Evolutionary conservation across 2,888 invertebrate species (phyloP).

Genomic region (Aricia artaxerxes): DNA sequence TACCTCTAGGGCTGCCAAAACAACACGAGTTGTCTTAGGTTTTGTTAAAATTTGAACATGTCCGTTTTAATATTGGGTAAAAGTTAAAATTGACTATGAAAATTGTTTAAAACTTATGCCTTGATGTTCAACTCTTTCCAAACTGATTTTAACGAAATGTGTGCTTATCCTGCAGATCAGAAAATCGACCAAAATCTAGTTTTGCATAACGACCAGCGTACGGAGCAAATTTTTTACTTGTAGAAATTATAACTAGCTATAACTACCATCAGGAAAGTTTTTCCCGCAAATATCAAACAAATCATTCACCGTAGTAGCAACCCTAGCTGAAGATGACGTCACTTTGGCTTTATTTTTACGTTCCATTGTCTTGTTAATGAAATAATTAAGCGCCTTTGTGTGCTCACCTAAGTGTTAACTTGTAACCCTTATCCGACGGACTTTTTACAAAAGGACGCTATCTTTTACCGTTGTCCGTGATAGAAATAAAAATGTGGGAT

Average conservation of each 20-base stretch:
- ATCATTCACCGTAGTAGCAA: not conserved
- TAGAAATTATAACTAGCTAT: too few relatives aligned
- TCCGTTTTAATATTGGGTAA: too few relatives aligned
- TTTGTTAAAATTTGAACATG: too few relatives aligned
- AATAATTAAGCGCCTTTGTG: conserved; percentile 30
- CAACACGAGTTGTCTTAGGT: not conserved
- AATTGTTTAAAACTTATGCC: too few relatives aligned
- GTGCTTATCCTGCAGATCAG: too few relatives aligned
- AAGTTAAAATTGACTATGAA: too few relatives aligned
- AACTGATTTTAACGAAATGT: too few relatives aligned
- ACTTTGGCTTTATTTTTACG: conserved; percentile 22
- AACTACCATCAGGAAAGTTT: not conserved
- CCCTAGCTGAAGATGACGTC: conserved; percentile 5
- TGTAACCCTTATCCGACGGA: conserved; percentile 19
- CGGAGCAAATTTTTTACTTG: too few relatives aligned
- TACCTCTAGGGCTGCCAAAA: not conserved
- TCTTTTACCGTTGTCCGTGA: not conserved
- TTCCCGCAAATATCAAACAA: not conserved
- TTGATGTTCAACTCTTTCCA: too few relatives aligned
- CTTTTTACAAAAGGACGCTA: conserved; percentile 20
- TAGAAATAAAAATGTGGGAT: not conserved
- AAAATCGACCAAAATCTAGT: too few relatives aligned
- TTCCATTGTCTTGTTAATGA: conserved; percentile 26
- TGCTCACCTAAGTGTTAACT: conserved; percentile 28
- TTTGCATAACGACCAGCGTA: too few relatives aligned